Percentiles rank a stretch among this genome's conserved stretches.
These are phyloP conservation scores for Harpalus rubripes DNA, from an alignment of 2,888 invertebrate species.

Conservation along the genomic window DNA sequence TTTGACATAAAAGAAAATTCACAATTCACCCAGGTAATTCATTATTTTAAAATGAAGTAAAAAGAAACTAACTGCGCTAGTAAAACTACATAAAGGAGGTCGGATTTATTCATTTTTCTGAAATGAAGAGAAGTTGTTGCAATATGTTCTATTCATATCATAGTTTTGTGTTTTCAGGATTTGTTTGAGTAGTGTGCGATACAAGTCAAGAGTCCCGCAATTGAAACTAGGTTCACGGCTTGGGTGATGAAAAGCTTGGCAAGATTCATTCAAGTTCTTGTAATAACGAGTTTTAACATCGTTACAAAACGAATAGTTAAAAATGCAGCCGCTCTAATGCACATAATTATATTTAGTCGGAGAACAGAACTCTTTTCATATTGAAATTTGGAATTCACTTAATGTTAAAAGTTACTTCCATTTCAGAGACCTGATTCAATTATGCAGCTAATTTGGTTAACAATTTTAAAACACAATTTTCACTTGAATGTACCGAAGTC, in stretches of 20 bases:
- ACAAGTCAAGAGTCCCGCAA: slow-evolving; percentile 4
- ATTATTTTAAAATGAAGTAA: background rate
- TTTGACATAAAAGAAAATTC: background rate
- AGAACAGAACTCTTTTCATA: slow-evolving; percentile 66
- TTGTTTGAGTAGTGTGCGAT: background rate
- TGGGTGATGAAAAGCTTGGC: slow-evolving; percentile 28
- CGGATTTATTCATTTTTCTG: background rate
- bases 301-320: slow-evolving; percentile 61
- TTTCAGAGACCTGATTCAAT: slow-evolving; percentile 65
- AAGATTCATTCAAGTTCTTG: slow-evolving; percentile 48
- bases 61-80: background rate
- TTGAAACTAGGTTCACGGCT: background rate
- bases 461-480: slow-evolving; percentile 66
- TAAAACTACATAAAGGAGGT: background rate
- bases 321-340: slow-evolving; percentile 57
- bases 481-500: slow-evolving; percentile 66
- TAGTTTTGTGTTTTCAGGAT: background rate
- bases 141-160: background rate
- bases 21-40: background rate
- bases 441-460: slow-evolving; percentile 67
- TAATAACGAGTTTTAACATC: slow-evolving; percentile 56
- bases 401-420: slow-evolving; percentile 67
- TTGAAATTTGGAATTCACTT: slow-evolving; percentile 67
- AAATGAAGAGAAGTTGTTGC: background rate
- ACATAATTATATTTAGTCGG: slow-evolving; percentile 65